Evolutionary conservation across 2,888 invertebrate genomes (phyloP).

Genomic region (Pteria penguin): DNA sequence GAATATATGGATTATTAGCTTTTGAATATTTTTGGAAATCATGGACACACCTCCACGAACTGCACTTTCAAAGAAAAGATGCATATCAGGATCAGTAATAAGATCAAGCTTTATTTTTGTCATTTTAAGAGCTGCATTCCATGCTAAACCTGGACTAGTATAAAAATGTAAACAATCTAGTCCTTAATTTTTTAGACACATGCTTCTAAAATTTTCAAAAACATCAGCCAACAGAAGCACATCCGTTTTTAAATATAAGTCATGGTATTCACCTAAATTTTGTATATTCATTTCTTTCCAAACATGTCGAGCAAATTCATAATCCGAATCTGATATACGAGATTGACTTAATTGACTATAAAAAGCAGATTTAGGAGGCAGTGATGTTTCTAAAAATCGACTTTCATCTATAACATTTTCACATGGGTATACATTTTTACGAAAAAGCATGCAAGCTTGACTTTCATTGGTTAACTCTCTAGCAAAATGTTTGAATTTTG

Average conservation of each 20-base stretch:
- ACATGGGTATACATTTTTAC: constrained; percentile 74
- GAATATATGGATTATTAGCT: too few species aligned
- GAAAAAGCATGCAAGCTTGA: neutral
- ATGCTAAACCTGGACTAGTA: constrained; percentile 68
- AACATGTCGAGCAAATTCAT: constrained; percentile 23
- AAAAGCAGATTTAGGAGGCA: constrained; percentile 28
- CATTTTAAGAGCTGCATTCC: constrained; percentile 67
- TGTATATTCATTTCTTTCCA: constrained; percentile 7
- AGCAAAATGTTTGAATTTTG: neutral
- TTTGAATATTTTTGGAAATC: too few species aligned
- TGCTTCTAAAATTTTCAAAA: constrained; percentile 22
- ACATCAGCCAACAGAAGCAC: constrained; percentile 20
- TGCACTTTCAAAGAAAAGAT: constrained; percentile 55
- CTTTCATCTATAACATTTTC: constrained; percentile 61
- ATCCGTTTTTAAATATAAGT: constrained; percentile 25
- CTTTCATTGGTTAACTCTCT: neutral
- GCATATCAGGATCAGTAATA: constrained; percentile 62
- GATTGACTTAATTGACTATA: constrained; percentile 40
- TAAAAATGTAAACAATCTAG: constrained; percentile 63
- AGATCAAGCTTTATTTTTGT: constrained; percentile 62
- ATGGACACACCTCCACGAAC: too few species aligned
- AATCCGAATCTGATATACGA: constrained; percentile 42
- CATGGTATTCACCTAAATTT: constrained; percentile 27
- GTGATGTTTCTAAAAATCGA: neutral
- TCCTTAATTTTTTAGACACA: constrained; percentile 2